phyloP scores from a whole-genome alignment of 2,888 invertebrate species.

The Netelia melanura region DNA sequence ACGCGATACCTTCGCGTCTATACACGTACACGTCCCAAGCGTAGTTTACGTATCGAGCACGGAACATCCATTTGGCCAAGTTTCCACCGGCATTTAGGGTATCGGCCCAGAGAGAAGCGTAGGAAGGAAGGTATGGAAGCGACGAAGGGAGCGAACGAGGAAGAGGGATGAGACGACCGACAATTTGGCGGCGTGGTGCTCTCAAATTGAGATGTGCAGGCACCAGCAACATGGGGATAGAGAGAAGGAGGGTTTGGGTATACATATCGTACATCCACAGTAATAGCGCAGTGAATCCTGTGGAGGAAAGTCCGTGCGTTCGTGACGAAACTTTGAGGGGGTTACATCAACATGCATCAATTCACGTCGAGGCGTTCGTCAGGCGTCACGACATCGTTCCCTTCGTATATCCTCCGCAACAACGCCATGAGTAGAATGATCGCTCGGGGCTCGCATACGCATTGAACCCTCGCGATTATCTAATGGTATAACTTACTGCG shows the following conservation, averaged over 20 bases:
- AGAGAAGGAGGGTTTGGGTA: constrained; percentile 2
- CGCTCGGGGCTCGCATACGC: constrained; percentile 5
- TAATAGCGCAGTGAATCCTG: neutral
- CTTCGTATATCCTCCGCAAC: neutral
- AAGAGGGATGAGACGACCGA: constrained; percentile 28
- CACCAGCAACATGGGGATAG: neutral
- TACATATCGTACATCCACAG: neutral
- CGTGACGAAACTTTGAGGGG: constrained; percentile 49
- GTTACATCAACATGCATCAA: constrained; percentile 45
- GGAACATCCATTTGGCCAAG: constrained; percentile 46
- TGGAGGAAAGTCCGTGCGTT: constrained; percentile 51
- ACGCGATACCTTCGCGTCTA: neutral
- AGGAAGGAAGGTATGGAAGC: constrained; percentile 36
- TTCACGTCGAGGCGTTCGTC: constrained; percentile 39
- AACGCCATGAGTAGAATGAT: neutral
- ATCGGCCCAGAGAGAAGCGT: neutral
- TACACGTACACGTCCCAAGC: constrained; percentile 9
- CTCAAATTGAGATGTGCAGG: constrained; percentile 50
- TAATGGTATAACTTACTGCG: neutral
- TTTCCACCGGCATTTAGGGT: constrained; percentile 27
- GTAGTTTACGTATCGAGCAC: constrained; percentile 35
- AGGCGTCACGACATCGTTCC: constrained; percentile 56
- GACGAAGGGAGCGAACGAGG: constrained; percentile 14
- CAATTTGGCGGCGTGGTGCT: constrained; percentile 9
- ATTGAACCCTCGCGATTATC: neutral